phyloP scores from a whole-genome alignment of 2,888 invertebrate genomes.

The Lasioglossum calceatum region DNA sequence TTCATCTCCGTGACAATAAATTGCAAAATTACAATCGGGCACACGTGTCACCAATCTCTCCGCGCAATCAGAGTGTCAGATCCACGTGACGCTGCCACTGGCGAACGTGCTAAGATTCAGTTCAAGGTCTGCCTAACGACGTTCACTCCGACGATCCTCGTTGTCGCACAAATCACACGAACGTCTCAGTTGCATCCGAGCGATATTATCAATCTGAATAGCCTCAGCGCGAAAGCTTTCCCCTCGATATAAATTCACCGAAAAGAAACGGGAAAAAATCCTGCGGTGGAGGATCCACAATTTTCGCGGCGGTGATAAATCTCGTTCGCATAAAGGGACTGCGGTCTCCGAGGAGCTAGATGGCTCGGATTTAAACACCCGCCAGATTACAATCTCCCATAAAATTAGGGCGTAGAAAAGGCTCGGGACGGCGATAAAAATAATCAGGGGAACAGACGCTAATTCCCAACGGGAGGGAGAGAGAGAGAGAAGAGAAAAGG shows the following conservation, averaged over 20 bases:
- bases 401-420: conserved; percentile 36
- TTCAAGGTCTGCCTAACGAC: background rate
- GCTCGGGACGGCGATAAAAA: conserved; percentile 38
- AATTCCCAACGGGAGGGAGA: conserved; percentile 16
- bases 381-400: conserved; percentile 36
- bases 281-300: background rate
- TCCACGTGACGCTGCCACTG: background rate
- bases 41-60: conserved; percentile 1
- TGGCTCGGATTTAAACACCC: conserved; percentile 32
- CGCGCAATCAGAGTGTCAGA: background rate
- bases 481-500: background rate
- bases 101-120: background rate
- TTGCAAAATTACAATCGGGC: conserved; percentile 1
- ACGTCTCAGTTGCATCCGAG: background rate
- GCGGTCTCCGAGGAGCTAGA: background rate
- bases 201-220: background rate
- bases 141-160: background rate
- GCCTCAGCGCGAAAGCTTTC: background rate
- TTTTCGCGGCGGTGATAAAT: background rate
- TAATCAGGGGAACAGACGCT: conserved; percentile 39
- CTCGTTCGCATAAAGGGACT: conserved; percentile 15
- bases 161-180: background rate
- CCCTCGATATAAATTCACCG: background rate
- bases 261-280: background rate
- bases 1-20: background rate